These are phyloP conservation scores for Drosophila siamana DNA, from an alignment of 2,888 invertebrate species.

Conservation along the genomic window DNA sequence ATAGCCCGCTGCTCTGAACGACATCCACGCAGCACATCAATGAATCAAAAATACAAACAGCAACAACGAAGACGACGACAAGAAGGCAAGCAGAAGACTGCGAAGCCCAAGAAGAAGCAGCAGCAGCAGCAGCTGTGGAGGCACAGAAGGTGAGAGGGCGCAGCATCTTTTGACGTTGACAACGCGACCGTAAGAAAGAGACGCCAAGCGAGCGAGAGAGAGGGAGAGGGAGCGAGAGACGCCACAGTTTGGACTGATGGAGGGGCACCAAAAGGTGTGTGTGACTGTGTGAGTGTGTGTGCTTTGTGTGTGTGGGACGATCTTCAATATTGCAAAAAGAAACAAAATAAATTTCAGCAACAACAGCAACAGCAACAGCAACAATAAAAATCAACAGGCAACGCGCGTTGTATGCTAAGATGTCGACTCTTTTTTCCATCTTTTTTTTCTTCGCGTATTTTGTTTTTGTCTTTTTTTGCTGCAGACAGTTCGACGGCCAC, in stretches of 20 bases:
- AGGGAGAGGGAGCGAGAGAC: background rate
- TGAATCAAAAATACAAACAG: slow-evolving; percentile 74
- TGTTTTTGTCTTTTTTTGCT: slow-evolving; percentile 3
- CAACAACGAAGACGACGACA: slow-evolving; percentile 25
- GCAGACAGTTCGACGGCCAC: slow-evolving; percentile 69
- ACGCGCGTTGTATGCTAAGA: slow-evolving; percentile 30
- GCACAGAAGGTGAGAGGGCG: slow-evolving; percentile 71
- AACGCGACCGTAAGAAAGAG: slow-evolving; percentile 48
- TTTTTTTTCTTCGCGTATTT: slow-evolving; percentile 2
- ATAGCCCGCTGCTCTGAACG: slow-evolving; percentile 42
- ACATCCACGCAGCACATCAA: slow-evolving; percentile 78
- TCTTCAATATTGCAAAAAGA: slow-evolving; percentile 66
- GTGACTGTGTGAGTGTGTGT: slow-evolving; percentile 56
- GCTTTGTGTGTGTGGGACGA: slow-evolving; percentile 71
- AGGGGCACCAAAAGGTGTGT: slow-evolving; percentile 53
- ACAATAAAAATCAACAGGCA: slow-evolving; percentile 16
- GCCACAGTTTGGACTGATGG: too few relatives aligned
- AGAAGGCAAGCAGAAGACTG: slow-evolving; percentile 2
- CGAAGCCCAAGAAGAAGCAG: slow-evolving; percentile 9
- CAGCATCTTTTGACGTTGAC: slow-evolving; percentile 73
- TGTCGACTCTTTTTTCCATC: slow-evolving; percentile 19
- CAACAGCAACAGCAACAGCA: slow-evolving; percentile 14
- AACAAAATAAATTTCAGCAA: slow-evolving; percentile 37
- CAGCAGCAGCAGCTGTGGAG: slow-evolving; percentile 16
- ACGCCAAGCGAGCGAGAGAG: background rate